Evolutionary conservation across 2,113 vertebrate genomes (phyloP), one percentile per base, ranked within the genome.

Genomic region (Nematolebias whitei): DNA sequence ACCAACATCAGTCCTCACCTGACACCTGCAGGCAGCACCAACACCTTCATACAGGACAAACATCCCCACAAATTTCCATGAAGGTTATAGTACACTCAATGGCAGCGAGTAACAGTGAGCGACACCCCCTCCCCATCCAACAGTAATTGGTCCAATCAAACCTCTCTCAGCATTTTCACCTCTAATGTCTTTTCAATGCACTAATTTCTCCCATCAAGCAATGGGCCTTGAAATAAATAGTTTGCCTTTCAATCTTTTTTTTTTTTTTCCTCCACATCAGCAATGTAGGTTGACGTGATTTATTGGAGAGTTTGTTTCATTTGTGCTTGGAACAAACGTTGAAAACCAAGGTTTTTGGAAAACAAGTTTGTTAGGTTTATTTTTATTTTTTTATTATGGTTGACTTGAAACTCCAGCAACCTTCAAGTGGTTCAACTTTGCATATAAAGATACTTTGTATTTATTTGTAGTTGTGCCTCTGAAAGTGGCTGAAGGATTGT

Each of bases 151-250:
- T 66, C 62, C 58, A 63, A 59, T 79, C 67, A 76, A 44, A 69
- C 63, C 20, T 57, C 76, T 50, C 63, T 65, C 63, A 39, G 64
- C 47, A 71, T 76, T 80, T 82, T 78, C 53, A 63, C 77, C 15
- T 66, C 56, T 80, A 85, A 86, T 67, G 22, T 7, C 39, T 60
- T 83, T 82, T 78, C 68, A 78, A 70, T 75, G 74, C 65, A 56
- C 39, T 52, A 19, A 29, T 68, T 78, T 71, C 41, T 63, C 66
- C 51, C 61, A 71, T 59, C 55, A 79, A 44, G 74, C 50, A 18
- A 6, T 2, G 59, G 77, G 60, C 78, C 70, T 82, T 80, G 71
- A 81, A 83, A 83, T 59, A 66, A 72, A 83, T 67, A 56, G 59
- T 62, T 72, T 68, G 38, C 50, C 4, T 66, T 52, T 68, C 55